A percentile compares a stretch with the other conserved stretches of the same genome.
Evolutionary conservation across 1,140 invertebrate genomes (phyloP).

Genomic region (Habropoda laboriosa): DNA sequence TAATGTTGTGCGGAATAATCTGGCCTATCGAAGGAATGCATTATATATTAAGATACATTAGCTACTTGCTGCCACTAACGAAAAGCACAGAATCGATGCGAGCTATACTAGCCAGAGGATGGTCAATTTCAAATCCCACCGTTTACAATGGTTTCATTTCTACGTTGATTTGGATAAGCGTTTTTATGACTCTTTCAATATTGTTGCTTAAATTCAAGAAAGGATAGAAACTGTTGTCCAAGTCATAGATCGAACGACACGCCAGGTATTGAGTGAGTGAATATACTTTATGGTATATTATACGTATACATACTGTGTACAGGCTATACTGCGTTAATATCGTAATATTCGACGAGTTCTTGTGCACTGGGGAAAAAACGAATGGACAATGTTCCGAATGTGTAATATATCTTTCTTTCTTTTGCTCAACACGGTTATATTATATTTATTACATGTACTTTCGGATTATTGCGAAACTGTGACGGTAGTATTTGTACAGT

Average conservation of each 20-base stretch:
- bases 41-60: slow-evolving; percentile 88
- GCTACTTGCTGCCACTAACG: slow-evolving; percentile 92
- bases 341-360: background rate
- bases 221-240: slow-evolving; percentile 83
- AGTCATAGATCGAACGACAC: background rate
- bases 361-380: background rate
- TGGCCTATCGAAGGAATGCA: slow-evolving; percentile 95
- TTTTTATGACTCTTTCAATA: slow-evolving; percentile 91
- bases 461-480: background rate
- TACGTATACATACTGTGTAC: too few relatives aligned
- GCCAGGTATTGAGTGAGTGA: background rate
- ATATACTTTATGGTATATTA: background rate
- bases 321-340: background rate
- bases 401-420: slow-evolving; percentile 11
- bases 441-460: slow-evolving; percentile 10
- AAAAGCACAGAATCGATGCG: slow-evolving; percentile 96
- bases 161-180: slow-evolving; percentile 91
- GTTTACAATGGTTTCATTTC: slow-evolving; percentile 95
- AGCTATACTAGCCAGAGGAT: slow-evolving; percentile 93
- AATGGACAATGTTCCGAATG: background rate
- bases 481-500: slow-evolving; percentile 8
- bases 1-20: slow-evolving; percentile 93
- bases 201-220: slow-evolving; percentile 92
- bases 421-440: slow-evolving; percentile 49
- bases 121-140: slow-evolving; percentile 87